Evolutionary conservation across 2,888 invertebrate species (phyloP).

Genomic region (Hipparchia sbordonii): DNA sequence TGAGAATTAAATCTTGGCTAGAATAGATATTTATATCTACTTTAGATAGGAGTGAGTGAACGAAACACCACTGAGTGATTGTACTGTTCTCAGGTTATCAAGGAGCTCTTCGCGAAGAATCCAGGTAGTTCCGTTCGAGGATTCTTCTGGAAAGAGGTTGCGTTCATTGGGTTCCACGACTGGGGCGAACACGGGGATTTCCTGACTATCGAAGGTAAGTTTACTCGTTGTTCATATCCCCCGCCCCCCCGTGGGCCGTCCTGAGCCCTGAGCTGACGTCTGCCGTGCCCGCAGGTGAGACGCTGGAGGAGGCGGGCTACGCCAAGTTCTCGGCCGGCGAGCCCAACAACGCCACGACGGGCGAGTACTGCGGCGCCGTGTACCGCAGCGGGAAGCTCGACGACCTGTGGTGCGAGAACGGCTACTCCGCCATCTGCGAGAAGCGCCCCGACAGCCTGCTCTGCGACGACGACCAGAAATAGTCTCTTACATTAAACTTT

Average conservation of each 20-base stretch:
- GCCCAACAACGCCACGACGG: slow-evolving; percentile 50
- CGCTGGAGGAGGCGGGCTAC: slow-evolving; percentile 54
- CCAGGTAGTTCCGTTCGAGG: slow-evolving; percentile 43
- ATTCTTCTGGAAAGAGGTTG: slow-evolving; percentile 44
- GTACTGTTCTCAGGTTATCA: slow-evolving; percentile 38
- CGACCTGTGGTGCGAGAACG: slow-evolving; percentile 53
- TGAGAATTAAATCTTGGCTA: too few species aligned
- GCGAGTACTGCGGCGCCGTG: slow-evolving; percentile 54
- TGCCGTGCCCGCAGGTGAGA: slow-evolving; percentile 47
- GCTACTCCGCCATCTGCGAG: slow-evolving; percentile 50
- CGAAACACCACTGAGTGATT: neutral
- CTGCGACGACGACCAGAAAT: slow-evolving; percentile 33
- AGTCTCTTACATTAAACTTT: neutral
- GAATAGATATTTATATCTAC: too few species aligned
- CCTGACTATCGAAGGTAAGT: slow-evolving; percentile 41
- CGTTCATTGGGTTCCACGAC: slow-evolving; percentile 46
- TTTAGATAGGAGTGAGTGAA: too few species aligned
- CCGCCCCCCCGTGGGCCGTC: too few species aligned
- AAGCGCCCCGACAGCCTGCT: slow-evolving; percentile 46
- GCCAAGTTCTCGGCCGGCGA: slow-evolving; percentile 49
- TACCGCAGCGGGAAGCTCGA: slow-evolving; percentile 48
- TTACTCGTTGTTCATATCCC: too few species aligned
- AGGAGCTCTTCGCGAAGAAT: slow-evolving; percentile 43
- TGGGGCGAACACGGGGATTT: slow-evolving; percentile 47
- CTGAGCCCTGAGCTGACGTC: too few species aligned